These are phyloP conservation scores for Anoncus sp. DNA, from an alignment of 2,888 invertebrate genomes.

Conservation along the genomic window DNA sequence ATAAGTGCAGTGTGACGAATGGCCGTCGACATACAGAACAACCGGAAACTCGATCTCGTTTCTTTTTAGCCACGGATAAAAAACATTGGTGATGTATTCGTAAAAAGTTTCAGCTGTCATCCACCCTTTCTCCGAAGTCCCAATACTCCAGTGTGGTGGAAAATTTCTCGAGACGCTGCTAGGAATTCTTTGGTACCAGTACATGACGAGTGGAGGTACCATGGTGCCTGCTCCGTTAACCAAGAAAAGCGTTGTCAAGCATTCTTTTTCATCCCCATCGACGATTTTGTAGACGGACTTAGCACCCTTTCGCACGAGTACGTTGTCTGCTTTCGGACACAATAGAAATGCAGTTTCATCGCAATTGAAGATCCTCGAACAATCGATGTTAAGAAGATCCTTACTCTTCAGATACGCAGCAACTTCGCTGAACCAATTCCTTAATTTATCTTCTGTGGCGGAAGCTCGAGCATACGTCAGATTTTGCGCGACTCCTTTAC, in stretches of 20 bases:
- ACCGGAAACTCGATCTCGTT: neutral
- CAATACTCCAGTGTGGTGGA: neutral
- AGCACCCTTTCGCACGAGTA: slow-evolving; percentile 34
- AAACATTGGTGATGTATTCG: neutral
- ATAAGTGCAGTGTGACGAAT: neutral
- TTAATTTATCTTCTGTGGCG: slow-evolving; percentile 56
- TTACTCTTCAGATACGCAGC: neutral
- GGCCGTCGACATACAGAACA: neutral
- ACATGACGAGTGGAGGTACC: neutral
- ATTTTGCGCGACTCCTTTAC: slow-evolving; percentile 37
- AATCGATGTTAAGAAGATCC: slow-evolving; percentile 21
- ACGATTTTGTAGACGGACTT: slow-evolving; percentile 39
- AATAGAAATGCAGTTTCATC: slow-evolving; percentile 39
- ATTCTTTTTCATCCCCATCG: slow-evolving; percentile 36
- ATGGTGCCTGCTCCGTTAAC: slow-evolving; percentile 30
- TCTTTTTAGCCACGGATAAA: neutral
- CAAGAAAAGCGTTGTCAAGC: slow-evolving; percentile 32
- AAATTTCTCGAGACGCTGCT: neutral
- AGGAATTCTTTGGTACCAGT: neutral
- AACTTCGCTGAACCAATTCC: slow-evolving; percentile 42
- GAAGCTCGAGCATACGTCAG: slow-evolving; percentile 25
- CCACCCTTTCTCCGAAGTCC: neutral
- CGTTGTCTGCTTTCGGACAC: slow-evolving; percentile 33
- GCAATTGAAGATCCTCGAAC: slow-evolving; percentile 34
- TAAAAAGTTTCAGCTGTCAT: neutral